Evolutionary conservation across 2,113 vertebrate genomes (phyloP).

Genomic region (Bucco capensis): DNA sequence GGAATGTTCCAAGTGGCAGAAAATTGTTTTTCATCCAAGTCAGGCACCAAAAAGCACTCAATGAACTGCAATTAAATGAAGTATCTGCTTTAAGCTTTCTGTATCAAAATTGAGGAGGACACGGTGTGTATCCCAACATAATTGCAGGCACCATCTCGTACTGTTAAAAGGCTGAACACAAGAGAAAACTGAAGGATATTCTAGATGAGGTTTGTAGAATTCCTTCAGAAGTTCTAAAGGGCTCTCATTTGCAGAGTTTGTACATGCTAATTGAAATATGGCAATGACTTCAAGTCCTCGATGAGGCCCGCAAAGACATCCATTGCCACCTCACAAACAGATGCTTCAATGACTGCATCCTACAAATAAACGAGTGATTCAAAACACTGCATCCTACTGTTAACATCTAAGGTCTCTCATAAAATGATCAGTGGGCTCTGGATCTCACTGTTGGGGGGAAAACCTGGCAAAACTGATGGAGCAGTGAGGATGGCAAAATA

Average conservation of each 20-base stretch:
- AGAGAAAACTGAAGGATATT: background rate
- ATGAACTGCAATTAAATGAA: background rate
- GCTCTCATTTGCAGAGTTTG: background rate
- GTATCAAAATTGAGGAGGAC: background rate
- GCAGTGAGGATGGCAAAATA: background rate
- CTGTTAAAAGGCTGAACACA: background rate
- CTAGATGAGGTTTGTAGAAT: background rate
- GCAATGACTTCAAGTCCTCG: background rate
- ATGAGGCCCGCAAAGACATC: background rate
- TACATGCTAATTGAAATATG: background rate
- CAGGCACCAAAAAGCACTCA: background rate
- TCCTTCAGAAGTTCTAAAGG: background rate
- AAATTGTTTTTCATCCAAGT: constrained; percentile 10
- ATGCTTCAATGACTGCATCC: background rate
- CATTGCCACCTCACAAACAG: background rate
- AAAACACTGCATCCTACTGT: background rate
- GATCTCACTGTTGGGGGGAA: background rate
- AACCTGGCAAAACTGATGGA: background rate
- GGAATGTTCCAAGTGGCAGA: background rate
- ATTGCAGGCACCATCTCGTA: background rate
- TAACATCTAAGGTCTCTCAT: background rate
- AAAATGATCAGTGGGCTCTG: background rate
- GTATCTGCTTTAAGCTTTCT: background rate
- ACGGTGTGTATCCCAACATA: background rate
- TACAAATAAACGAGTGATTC: background rate